Percentiles rank a stretch among this genome's conserved stretches.
Conservation (phyloP, 1,140 invertebrate genomes). For the Drosophila pandora region DNA sequence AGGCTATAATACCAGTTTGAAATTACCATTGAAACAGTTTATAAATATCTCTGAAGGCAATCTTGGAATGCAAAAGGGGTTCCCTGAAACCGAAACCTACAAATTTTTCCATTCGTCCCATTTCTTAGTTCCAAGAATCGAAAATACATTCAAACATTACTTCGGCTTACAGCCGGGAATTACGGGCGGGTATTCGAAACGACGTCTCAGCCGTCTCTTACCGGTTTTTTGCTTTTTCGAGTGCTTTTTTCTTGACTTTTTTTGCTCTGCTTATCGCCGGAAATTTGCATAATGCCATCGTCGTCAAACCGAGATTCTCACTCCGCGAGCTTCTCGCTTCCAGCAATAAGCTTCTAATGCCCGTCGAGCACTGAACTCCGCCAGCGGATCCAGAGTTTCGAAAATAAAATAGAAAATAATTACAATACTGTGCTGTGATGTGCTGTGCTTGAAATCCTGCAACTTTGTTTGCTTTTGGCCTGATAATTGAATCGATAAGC, state of each 20-base stretch:
- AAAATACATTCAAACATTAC: slow-evolving; percentile 25
- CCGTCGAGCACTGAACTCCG: slow-evolving; percentile 41
- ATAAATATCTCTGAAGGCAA: neutral
- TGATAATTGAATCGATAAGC: slow-evolving; percentile 11
- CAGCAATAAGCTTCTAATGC: slow-evolving; percentile 63
- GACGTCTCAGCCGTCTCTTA: slow-evolving; percentile 27
- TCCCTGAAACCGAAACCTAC: neutral
- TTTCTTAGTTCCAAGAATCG: slow-evolving; percentile 3
- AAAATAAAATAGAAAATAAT: neutral
- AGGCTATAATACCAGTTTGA: neutral
- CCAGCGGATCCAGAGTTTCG: slow-evolving; percentile 23
- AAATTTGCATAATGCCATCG: slow-evolving; percentile 64
- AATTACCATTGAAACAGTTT: neutral
- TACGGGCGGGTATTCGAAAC: slow-evolving; percentile 55
- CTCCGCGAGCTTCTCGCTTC: slow-evolving; percentile 33
- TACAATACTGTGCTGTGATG: neutral
- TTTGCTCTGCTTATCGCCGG: slow-evolving; percentile 36
- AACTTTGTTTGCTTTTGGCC: neutral
- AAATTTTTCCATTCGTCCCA: neutral
- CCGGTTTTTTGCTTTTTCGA: slow-evolving; percentile 40
- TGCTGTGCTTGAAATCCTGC: neutral
- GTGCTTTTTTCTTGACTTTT: slow-evolving; percentile 23
- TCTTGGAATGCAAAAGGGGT: neutral
- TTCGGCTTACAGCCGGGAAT: slow-evolving; percentile 40
- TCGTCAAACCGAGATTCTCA: slow-evolving; percentile 33